Conservation (phyloP, 2,888 invertebrate genomes). For the Colostygia pectinataria region DNA sequence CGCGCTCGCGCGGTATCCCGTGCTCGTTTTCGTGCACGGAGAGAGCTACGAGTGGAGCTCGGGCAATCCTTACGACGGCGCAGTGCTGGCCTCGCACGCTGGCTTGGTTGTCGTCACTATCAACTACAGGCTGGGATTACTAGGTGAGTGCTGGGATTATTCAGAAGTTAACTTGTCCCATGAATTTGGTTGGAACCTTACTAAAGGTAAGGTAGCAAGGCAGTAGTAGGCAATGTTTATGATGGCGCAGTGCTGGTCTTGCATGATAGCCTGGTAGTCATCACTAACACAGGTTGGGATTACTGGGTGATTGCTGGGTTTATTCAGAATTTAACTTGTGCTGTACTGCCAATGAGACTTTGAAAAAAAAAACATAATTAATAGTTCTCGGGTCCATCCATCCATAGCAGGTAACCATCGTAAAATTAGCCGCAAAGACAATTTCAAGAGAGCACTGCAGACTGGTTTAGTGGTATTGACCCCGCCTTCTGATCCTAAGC, state of each 20-base stretch:
- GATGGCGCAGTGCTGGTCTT: slow-evolving; percentile 98
- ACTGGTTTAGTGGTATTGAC: too few species aligned
- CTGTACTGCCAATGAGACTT: too few species aligned
- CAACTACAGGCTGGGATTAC: slow-evolving; percentile 91
- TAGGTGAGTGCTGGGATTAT: slow-evolving; percentile 85
- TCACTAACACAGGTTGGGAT: slow-evolving; percentile 92
- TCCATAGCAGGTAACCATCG: too few species aligned
- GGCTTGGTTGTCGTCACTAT: slow-evolving; percentile 94
- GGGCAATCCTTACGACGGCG: slow-evolving; percentile 98
- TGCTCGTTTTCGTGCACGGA: slow-evolving; percentile 97
- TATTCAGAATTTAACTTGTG: too few species aligned
- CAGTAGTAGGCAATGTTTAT: slow-evolving; percentile 99
- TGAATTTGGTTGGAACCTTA: too few species aligned
- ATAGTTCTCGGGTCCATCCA: too few species aligned
- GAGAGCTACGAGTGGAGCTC: slow-evolving; percentile 98
- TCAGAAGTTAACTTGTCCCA: too few species aligned
- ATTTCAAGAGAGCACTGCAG: too few species aligned
- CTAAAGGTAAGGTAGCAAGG: too few species aligned
- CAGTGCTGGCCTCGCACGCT: slow-evolving; percentile 96
- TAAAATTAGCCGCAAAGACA: too few species aligned
- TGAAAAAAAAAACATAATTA: too few species aligned
- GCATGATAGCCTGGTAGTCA: slow-evolving; percentile 94
- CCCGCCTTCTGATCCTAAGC: too few species aligned
- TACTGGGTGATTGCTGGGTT: slow-evolving; percentile 86
- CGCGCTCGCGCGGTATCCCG: slow-evolving; percentile 87